Conservation (phyloP, 2,113 vertebrate species). For the Sardina pilchardus region DNA sequence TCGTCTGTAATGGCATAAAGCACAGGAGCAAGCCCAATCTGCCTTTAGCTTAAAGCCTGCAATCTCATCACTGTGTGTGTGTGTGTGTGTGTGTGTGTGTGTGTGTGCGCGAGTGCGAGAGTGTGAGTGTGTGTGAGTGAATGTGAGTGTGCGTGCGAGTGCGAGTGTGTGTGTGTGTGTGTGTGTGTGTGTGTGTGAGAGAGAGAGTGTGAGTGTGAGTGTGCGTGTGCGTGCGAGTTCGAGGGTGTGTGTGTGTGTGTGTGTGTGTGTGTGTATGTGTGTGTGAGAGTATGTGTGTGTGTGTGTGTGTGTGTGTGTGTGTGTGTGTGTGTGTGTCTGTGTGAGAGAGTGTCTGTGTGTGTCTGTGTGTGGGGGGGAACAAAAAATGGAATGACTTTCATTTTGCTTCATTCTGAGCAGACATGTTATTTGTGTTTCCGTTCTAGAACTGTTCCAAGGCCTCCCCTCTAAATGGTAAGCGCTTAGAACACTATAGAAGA, state of each 20-base stretch:
- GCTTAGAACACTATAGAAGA: too few relatives aligned
- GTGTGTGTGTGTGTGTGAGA: not conserved
- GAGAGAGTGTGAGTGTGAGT: not conserved
- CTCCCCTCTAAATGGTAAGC: too few relatives aligned
- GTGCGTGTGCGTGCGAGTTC: not conserved
- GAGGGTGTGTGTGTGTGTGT: not conserved
- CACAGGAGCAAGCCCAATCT: not conserved
- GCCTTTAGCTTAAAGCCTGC: not conserved
- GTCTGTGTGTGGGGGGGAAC: too few relatives aligned
- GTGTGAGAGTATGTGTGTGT: not conserved
- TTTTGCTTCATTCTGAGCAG: too few relatives aligned
- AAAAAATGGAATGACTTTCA: too few relatives aligned
- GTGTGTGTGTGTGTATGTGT: not conserved
- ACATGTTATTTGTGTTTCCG: too few relatives aligned
- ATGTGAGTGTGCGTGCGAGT: too few relatives aligned
- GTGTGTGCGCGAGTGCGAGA: not conserved
- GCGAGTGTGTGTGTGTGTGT: not conserved
- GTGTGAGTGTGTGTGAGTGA: not conserved
- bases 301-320: not conserved
- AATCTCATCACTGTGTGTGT: not conserved
- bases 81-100: conserved; percentile 10
- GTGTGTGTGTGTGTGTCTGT: not conserved
- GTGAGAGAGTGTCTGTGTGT: not conserved
- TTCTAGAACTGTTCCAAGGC: too few relatives aligned
- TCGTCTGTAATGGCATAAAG: not conserved